Conservation (phyloP, 1,140 invertebrate species). For the Planococcus citri region DNA sequence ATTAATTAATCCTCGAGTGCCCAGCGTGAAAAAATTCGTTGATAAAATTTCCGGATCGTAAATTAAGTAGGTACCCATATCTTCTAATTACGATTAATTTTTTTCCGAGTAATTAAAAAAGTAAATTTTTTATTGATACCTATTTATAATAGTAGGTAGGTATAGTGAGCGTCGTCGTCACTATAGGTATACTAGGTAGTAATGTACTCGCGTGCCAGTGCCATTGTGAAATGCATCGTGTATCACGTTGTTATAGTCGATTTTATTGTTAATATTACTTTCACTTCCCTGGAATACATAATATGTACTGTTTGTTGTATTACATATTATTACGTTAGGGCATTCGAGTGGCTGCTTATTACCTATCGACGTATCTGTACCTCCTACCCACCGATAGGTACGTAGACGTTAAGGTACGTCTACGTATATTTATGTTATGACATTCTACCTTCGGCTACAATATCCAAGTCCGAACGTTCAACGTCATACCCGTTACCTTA, state of each 20-base stretch:
- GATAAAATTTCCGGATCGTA: background rate
- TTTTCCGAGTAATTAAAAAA: too few species aligned
- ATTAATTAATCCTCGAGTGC: background rate
- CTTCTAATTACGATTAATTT: too few species aligned
- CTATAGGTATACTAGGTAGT: too few species aligned
- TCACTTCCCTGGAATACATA: slow-evolving; percentile 6
- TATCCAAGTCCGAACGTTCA: too few species aligned
- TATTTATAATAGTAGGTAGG: too few species aligned
- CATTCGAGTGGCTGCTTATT: background rate
- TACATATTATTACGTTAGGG: slow-evolving; percentile 3
- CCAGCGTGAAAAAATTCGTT: background rate
- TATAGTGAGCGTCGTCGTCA: too few species aligned
- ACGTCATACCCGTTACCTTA: too few species aligned
- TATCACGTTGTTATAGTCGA: background rate
- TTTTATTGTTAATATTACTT: slow-evolving; percentile 8
- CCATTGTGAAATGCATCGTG: background rate
- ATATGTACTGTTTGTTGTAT: background rate
- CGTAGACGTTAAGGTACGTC: too few species aligned
- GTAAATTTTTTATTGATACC: background rate
- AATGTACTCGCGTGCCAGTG: too few species aligned
- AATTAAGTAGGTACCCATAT: too few species aligned
- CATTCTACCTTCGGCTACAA: background rate
- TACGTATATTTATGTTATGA: background rate
- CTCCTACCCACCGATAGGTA: too few species aligned
- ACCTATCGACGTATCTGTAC: too few species aligned